Conservation (phyloP, 2,888 invertebrate species). For the Spodoptera exigua region DNA sequence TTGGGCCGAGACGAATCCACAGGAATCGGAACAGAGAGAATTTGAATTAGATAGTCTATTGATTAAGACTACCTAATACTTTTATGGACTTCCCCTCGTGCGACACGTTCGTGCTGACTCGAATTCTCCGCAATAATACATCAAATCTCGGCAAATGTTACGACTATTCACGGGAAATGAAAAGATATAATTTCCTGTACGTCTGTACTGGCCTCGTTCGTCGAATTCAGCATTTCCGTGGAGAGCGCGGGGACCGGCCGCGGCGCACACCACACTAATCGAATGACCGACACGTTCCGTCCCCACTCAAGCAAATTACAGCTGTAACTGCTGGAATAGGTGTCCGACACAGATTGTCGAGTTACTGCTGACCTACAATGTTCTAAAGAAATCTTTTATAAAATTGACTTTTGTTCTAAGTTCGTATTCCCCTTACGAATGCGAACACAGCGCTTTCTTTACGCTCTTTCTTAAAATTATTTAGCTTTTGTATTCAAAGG, state of each 20-base stretch:
- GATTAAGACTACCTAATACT: conserved; percentile 13
- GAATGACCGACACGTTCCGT: conserved; percentile 61
- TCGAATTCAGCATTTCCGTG: conserved; percentile 39
- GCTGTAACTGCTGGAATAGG: conserved; percentile 62
- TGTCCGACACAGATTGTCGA: conserved; percentile 64
- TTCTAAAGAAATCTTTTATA: conserved; percentile 33
- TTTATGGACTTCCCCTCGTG: conserved; percentile 8
- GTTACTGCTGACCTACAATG: conserved; percentile 51
- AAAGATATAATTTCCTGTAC: conserved; percentile 45
- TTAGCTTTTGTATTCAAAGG: conserved; percentile 54
- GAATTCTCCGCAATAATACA: conserved; percentile 41
- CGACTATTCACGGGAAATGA: conserved; percentile 43
- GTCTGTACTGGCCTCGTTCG: conserved; percentile 22
- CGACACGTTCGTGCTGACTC: conserved; percentile 17
- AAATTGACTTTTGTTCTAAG: conserved; percentile 54
- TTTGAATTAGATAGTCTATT: conserved; percentile 34
- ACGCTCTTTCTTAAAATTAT: conserved; percentile 45
- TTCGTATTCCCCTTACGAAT: conserved; percentile 39
- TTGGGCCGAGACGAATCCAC: conserved; percentile 6
- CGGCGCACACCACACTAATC: conserved; percentile 58
- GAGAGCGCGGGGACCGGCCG: conserved; percentile 11
- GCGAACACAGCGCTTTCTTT: conserved; percentile 47
- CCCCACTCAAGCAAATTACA: conserved; percentile 68
- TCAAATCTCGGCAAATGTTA: conserved; percentile 44
- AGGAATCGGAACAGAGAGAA: conserved; percentile 12